Evolutionary conservation across 2,797 vertebrate species (phyloP).

Genomic region (Merluccius polli): DNA sequence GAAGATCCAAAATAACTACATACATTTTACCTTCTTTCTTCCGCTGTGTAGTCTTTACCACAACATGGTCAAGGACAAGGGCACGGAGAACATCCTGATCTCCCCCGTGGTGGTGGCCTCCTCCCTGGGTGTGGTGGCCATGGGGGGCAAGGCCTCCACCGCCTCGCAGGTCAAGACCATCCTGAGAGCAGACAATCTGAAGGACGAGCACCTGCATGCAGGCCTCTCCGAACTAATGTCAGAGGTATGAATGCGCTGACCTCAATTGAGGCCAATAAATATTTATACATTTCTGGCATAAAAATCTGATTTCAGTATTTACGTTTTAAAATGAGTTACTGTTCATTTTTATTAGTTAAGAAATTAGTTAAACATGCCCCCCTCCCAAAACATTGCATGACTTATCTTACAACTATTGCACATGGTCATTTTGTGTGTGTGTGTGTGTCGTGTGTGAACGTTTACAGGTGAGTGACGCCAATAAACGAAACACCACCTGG

Average conservation of each 20-base stretch:
- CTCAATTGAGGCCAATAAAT: not conserved
- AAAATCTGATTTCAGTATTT: not conserved
- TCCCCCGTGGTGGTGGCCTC: conserved; percentile 95
- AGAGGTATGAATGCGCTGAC: conserved; percentile 53
- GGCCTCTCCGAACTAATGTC: conserved; percentile 88
- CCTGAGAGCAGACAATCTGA: conserved; percentile 83
- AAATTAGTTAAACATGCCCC: not conserved
- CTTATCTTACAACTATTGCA: not conserved
- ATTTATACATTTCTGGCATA: not conserved
- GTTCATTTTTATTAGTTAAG: not conserved
- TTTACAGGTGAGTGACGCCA: conserved; percentile 78
- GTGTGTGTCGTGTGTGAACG: not conserved
- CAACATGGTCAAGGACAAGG: conserved; percentile 87
- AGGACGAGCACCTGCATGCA: conserved; percentile 83
- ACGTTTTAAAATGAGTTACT: not conserved
- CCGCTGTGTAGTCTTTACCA: conserved; percentile 81
- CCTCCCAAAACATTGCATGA: not conserved
- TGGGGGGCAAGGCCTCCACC: conserved; percentile 82
- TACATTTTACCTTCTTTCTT: not conserved
- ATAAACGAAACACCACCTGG: conserved; percentile 90
- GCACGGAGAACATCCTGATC: conserved; percentile 89
- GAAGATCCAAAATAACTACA: not conserved
- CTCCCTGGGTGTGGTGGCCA: conserved; percentile 86
- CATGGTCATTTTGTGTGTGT: not conserved
- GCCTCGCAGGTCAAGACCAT: conserved; percentile 89